Conservation (phyloP, 2,797 vertebrate species). For the Huso huso region DNA sequence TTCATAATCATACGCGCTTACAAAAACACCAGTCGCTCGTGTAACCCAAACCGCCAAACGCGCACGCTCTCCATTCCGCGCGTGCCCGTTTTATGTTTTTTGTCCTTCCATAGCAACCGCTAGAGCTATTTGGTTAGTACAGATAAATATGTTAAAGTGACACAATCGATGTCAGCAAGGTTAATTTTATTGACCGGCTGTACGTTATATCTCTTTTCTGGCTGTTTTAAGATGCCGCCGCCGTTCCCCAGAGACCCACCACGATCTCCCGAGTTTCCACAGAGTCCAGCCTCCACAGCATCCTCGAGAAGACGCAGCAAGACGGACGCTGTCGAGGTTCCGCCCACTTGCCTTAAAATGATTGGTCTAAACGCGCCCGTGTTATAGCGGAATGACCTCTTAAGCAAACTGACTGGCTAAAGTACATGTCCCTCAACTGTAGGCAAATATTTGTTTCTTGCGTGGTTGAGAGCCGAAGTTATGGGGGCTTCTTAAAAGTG, state of each 20-base stretch:
- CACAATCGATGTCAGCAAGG: background rate
- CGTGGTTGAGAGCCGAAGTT: constrained; percentile 8
- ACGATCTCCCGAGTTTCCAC: background rate
- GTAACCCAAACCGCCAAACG: no score
- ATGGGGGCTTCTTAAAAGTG: constrained; percentile 4
- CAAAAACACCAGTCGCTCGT: background rate
- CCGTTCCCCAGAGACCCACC: constrained; percentile 1
- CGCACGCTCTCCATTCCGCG: background rate
- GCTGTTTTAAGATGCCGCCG: background rate
- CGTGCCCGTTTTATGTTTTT: constrained; percentile 2
- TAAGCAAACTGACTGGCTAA: background rate
- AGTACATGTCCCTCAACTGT: background rate
- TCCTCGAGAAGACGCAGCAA: constrained; percentile 3
- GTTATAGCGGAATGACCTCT: background rate
- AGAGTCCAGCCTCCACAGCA: background rate
- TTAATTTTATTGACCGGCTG: background rate
- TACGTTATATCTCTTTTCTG: background rate
- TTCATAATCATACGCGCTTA: background rate
- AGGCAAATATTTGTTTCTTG: constrained; percentile 1
- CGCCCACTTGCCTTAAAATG: constrained; percentile 1
- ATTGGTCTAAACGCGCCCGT: constrained; percentile 6
- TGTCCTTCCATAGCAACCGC: constrained; percentile 17
- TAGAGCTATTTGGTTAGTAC: constrained; percentile 3
- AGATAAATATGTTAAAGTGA: background rate
- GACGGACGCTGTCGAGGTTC: background rate